phyloP scores from a whole-genome alignment of 2,797 vertebrate genomes.

The Peromyscus nudipes region DNA sequence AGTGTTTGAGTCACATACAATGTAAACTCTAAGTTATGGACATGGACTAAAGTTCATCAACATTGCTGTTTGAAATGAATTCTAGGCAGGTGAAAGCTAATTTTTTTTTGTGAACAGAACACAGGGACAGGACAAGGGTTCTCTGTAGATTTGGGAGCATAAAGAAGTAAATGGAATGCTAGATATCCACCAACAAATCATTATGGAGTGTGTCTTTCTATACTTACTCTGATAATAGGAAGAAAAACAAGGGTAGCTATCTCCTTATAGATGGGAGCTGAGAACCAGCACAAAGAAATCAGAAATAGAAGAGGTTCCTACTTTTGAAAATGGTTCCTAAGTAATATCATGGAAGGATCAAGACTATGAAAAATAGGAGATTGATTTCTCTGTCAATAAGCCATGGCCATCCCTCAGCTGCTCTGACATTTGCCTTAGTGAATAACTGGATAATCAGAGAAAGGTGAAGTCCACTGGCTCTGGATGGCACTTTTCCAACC shows the following conservation, averaged over 20 bases:
- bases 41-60: neutral
- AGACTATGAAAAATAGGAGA: neutral
- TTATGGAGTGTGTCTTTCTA: rapidly evolving
- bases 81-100: neutral
- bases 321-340: neutral
- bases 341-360: neutral
- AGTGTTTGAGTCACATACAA: neutral
- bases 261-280: neutral
- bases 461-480: neutral
- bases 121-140: neutral
- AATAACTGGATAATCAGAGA: neutral
- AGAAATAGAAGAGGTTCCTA: neutral
- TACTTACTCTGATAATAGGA: neutral
- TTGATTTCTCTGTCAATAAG: neutral
- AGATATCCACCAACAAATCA: neutral
- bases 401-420: neutral
- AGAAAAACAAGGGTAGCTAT: neutral
- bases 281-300: neutral
- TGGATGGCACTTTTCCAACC: neutral
- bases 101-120: neutral
- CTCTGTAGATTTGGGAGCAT: neutral
- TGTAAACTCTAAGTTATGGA: neutral
- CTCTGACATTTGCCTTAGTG: neutral
- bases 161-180: neutral
- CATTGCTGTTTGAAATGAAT: neutral